These are phyloP conservation scores for Strigops habroptila DNA, from an alignment of 2,113 vertebrate species.

Conservation along the genomic window DNA sequence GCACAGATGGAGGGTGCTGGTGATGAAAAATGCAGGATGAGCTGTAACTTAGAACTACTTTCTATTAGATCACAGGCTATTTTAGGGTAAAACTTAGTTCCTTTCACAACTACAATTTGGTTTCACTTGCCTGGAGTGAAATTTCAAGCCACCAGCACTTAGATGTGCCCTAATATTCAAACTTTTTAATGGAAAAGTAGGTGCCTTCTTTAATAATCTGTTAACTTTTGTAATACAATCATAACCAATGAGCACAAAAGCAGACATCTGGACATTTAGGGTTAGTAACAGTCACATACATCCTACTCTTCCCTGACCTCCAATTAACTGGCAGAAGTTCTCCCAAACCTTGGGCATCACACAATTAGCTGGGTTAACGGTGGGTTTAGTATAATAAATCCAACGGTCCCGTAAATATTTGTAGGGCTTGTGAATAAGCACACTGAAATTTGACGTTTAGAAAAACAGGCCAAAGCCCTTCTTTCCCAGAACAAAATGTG, in stretches of 20 bases:
- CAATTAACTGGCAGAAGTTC: background rate
- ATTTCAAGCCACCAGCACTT: background rate
- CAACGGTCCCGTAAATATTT: background rate
- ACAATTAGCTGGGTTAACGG: background rate
- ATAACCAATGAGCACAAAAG: background rate
- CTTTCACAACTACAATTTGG: background rate
- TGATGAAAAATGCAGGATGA: constrained; percentile 26
- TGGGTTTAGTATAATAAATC: background rate
- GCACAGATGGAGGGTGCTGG: constrained; percentile 30
- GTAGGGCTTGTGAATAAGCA: background rate
- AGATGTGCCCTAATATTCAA: background rate
- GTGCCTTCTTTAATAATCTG: background rate
- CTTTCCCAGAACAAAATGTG: background rate
- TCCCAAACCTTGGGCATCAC: background rate
- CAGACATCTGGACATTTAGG: background rate
- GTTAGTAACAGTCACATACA: background rate
- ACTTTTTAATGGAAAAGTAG: background rate
- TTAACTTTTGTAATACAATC: background rate
- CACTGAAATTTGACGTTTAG: background rate
- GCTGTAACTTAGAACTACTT: constrained; percentile 12
- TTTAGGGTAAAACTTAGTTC: background rate
- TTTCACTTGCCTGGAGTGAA: background rate
- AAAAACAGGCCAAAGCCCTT: background rate
- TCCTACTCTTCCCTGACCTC: background rate
- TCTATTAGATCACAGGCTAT: constrained; percentile 35